These are phyloP conservation scores for Steromphala cineraria DNA, from an alignment of 2,888 invertebrate genomes.

Conservation along the genomic window DNA sequence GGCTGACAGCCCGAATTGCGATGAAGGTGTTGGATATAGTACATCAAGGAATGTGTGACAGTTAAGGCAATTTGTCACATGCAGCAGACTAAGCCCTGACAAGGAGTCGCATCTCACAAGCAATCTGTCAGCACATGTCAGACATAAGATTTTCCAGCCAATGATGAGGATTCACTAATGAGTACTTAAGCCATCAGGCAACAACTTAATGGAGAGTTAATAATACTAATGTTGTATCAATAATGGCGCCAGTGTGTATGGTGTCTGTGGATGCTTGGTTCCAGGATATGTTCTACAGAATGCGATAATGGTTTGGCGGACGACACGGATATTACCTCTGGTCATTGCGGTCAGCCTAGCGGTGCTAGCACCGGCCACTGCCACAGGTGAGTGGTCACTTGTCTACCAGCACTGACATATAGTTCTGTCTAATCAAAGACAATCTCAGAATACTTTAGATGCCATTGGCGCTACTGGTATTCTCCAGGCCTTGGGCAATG, in stretches of 20 bases:
- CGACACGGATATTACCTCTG: conserved; percentile 13
- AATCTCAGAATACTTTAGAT: too few species aligned
- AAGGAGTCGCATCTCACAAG: background rate
- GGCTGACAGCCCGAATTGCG: background rate
- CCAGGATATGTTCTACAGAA: conserved; percentile 2
- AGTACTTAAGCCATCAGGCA: background rate
- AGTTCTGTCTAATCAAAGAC: too few species aligned
- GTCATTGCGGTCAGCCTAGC: background rate
- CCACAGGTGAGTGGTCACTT: conserved; percentile 6
- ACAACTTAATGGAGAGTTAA: conserved; percentile 16
- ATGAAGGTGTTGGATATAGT: background rate
- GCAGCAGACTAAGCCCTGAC: background rate
- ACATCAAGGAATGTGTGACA: background rate
- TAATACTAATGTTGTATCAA: conserved; percentile 4
- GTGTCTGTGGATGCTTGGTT: conserved; percentile 6
- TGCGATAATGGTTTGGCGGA: background rate
- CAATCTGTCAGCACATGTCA: background rate
- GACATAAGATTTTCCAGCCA: background rate
- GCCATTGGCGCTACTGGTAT: too few species aligned
- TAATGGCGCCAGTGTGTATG: conserved; percentile 3
- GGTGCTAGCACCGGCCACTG: background rate
- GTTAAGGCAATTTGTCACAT: background rate
- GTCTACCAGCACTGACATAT: too few species aligned
- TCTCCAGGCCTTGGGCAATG: too few species aligned
- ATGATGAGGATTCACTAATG: background rate